Percentiles rank a stretch among this genome's conserved stretches.
These are phyloP conservation scores for Onychomys leucogaster DNA, from an alignment of 2,797 vertebrate genomes.

Conservation along the genomic window DNA sequence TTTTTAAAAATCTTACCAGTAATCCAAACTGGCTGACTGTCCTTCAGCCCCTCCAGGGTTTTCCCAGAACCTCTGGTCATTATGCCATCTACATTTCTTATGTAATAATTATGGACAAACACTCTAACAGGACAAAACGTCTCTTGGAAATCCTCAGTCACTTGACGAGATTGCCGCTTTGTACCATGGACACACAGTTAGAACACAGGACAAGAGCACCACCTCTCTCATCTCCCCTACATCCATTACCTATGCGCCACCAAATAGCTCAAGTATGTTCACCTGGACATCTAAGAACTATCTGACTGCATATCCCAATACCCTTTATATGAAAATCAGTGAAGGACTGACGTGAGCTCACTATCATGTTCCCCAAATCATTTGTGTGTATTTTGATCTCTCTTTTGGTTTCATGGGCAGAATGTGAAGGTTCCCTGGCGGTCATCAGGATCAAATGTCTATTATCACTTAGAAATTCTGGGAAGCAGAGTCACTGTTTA, in stretches of 20 bases:
- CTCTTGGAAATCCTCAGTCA: background rate
- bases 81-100: background rate
- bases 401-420: conserved; percentile 6
- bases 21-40: background rate
- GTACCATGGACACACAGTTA: background rate
- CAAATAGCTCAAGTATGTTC: background rate
- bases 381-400: background rate
- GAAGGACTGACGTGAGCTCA: background rate
- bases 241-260: background rate
- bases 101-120: background rate
- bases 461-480: conserved; percentile 65
- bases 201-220: background rate
- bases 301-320: background rate
- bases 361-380: background rate
- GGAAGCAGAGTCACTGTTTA: conserved; percentile 63
- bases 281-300: background rate
- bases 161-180: background rate
- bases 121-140: background rate
- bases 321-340: background rate
- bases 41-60: background rate
- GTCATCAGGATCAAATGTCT: conserved; percentile 60
- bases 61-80: background rate
- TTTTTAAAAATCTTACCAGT: conserved; percentile 21
- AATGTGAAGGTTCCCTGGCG: background rate
- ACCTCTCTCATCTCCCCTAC: background rate